Base-by-base conservation (phyloP, 2,888 invertebrate species). In the Serrognathus titanus region DNA sequence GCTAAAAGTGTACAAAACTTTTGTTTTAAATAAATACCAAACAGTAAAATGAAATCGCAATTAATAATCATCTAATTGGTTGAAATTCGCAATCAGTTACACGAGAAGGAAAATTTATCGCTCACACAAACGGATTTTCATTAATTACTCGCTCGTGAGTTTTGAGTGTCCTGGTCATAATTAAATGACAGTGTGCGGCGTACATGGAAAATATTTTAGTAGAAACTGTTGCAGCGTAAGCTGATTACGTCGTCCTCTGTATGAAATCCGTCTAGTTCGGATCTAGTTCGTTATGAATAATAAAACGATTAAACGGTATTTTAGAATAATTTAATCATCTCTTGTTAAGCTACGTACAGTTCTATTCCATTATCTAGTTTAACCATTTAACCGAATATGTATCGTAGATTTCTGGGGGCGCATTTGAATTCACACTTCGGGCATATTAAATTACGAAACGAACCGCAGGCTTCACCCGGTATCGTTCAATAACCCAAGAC, bases 291-390 rank as follows among this genome's bases (percentile, higher is more conserved):
- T 48, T 48, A 48, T 48, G 48, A 48, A 48, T 48, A 48, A 53
- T 45, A 35, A 35, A 46, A 37, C 53, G 47, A 35, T 54, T 54
- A 49, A 54, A 54, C 47, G 48, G 40, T 48, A 41, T 35, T 48
- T 54, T 48, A 48, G 48, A 24, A 54, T 54, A 54, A 54, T 48
- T 48, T 48, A 54, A 54, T 54, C 54, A 54, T 49, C 40, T 43
- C 13, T 38, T 38, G 36, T 41, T 24, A 20, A n/a, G 37, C 48
- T 12, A 16, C 39, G 41, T 54, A 54, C 54, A 48, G 16, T 48
- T 54, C 48, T 48, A 54, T 54, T 54, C 54, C 54, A 54, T 54
- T 54, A 54, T 53, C 53, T 24, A 47, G 48, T 53, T 47, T 47
- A 41, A 48, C 53, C 16, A 53, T 53, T 53, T 38, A 53, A 53